Conservation (phyloP, 2,113 vertebrate species). For the Ifrita kowaldi region DNA sequence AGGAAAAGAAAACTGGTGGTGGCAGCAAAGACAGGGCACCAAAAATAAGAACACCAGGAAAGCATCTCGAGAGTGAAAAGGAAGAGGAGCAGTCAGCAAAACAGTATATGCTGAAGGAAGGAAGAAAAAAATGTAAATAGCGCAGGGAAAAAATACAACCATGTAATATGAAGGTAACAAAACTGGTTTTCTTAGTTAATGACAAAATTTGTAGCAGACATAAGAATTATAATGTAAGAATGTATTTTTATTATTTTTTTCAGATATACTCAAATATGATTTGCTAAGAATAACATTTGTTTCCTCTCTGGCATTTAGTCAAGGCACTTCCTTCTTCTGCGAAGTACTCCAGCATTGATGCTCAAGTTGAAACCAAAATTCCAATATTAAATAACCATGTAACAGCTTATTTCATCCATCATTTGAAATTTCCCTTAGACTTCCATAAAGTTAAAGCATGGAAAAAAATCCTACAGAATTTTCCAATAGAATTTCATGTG, state of each 20-base stretch:
- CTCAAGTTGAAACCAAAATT: background rate
- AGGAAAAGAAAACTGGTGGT: conserved; percentile 41
- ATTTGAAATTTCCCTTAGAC: background rate
- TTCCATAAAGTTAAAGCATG: background rate
- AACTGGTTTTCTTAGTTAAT: background rate
- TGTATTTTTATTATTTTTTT: background rate
- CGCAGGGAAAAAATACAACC: background rate
- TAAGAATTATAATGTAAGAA: background rate
- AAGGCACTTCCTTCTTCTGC: background rate
- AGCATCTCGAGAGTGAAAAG: conserved; percentile 28
- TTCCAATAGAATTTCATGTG: background rate
- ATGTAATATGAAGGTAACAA: background rate
- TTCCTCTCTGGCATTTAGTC: background rate
- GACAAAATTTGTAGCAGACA: background rate
- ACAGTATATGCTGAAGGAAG: background rate
- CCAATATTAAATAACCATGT: background rate
- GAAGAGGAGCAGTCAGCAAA: background rate
- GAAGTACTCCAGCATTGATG: background rate
- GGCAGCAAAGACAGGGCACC: conserved; percentile 29
- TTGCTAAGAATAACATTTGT: background rate
- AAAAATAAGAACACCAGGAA: conserved; percentile 44
- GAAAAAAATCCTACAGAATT: background rate
- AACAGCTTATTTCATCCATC: background rate
- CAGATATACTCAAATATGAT: background rate
- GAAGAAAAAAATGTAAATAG: background rate